Evolutionary conservation across 2,113 vertebrate species (phyloP).

Genomic region (Vidua macroura): DNA sequence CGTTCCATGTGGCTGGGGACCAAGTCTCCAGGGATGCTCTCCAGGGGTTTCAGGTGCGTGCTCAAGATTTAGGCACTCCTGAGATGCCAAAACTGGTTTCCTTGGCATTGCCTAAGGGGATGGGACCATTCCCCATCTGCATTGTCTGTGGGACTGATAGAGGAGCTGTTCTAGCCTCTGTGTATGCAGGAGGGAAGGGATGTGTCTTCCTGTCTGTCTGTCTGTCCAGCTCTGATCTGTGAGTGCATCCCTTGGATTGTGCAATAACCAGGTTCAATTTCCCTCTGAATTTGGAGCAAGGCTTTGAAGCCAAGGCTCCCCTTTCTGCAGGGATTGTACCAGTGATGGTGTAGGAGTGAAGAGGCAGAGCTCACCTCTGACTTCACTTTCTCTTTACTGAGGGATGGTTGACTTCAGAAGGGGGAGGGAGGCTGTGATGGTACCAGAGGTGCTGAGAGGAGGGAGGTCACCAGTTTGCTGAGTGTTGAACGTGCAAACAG

Average conservation of each 20-base stretch:
- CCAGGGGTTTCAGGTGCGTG: fast-evolving
- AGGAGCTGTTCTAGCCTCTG: not conserved
- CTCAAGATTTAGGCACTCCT: not conserved
- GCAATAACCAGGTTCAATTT: fast-evolving
- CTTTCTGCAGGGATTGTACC: not conserved
- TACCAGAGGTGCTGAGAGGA: not conserved
- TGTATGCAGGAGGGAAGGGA: not conserved
- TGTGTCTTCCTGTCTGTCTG: not conserved
- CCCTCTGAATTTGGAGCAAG: not conserved
- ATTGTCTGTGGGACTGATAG: not conserved
- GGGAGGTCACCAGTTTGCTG: not conserved
- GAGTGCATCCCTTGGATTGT: not conserved
- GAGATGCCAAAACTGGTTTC: not conserved
- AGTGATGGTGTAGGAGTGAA: not conserved
- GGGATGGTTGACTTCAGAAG: not conserved
- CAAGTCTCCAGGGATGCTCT: not conserved
- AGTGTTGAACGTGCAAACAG: fast-evolving
- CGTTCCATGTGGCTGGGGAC: fast-evolving
- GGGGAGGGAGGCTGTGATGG: not conserved
- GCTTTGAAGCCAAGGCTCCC: not conserved
- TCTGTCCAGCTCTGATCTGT: not conserved
- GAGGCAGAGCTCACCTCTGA: not conserved
- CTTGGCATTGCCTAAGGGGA: not conserved
- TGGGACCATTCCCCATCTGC: not conserved
- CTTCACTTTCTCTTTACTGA: not conserved